phyloP scores from a whole-genome alignment of 30 jellyfish, hydroid and myxozoan genomes.

The Hydractinia echinata region DNA sequence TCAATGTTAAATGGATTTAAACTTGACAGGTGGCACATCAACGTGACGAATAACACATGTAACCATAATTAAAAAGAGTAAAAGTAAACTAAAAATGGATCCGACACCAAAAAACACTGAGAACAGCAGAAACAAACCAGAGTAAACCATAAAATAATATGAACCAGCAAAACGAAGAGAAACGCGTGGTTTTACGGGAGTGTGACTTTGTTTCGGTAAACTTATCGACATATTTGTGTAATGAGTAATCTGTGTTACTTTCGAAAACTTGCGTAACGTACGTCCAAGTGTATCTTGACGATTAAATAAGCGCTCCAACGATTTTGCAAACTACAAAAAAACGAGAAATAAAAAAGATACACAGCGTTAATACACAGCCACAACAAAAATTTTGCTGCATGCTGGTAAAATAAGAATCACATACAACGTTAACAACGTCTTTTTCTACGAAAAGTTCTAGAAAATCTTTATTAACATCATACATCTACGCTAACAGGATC shows the following conservation, averaged over 20 bases:
- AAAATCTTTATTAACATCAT: not conserved
- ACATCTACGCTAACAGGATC: too few relatives aligned
- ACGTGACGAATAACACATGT: conserved; percentile 6
- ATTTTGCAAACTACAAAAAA: conserved; percentile 36
- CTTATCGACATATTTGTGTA: conserved; percentile 26
- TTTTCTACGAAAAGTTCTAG: not conserved
- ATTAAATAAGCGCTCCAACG: conserved; percentile 38
- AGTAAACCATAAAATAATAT: conserved; percentile 56
- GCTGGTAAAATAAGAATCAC: not conserved
- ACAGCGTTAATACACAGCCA: not conserved
- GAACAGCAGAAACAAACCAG: conserved; percentile 44
- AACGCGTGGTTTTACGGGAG: conserved; percentile 43
- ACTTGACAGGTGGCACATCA: conserved; percentile 4
- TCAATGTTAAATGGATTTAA: too few relatives aligned
- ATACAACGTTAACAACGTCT: too few relatives aligned
- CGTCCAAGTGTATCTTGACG: conserved; percentile 47
- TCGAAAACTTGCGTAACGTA: conserved; percentile 51
- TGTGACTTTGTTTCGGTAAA: conserved; percentile 26
- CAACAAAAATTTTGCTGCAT: not conserved
- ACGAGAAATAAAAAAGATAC: not conserved
- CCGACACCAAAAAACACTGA: conserved; percentile 41
- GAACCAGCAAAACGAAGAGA: conserved; percentile 75
- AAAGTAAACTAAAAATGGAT: not conserved
- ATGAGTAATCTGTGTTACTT: conserved; percentile 24
- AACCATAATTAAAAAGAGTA: not conserved